Percentiles rank a stretch among this genome's conserved stretches.
Conservation (phyloP, 2,113 vertebrate genomes). For the Maccullochella peelii region DNA sequence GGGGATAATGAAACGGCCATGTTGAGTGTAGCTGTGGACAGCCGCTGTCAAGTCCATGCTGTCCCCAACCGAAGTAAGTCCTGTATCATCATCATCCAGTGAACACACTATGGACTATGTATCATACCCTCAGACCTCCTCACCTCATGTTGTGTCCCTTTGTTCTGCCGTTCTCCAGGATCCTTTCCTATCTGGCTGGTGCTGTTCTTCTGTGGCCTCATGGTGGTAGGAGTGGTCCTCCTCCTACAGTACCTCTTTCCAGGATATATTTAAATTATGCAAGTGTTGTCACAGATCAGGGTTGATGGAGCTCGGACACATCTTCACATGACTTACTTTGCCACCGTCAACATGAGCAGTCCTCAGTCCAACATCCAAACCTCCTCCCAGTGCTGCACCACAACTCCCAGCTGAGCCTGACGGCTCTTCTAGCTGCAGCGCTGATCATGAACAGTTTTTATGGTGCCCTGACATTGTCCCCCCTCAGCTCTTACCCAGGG, state of each 20-base stretch:
- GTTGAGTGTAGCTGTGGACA: constrained; percentile 95
- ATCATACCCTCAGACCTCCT: background rate
- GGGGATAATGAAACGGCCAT: constrained; percentile 89
- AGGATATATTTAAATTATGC: constrained; percentile 87
- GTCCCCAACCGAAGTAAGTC: constrained; percentile 89
- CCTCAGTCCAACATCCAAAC: background rate
- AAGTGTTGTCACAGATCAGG: background rate
- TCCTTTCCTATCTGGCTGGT: constrained; percentile 92
- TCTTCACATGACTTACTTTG: background rate
- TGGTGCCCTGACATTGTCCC: background rate
- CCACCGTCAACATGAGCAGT: background rate
- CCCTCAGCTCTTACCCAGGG: constrained; percentile 33
- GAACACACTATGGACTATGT: background rate
- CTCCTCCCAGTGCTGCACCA: background rate
- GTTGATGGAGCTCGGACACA: background rate
- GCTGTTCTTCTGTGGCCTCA: constrained; percentile 87
- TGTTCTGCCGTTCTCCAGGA: constrained; percentile 74
- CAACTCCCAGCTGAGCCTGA: background rate
- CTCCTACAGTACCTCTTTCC: constrained; percentile 91
- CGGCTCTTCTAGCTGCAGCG: background rate
- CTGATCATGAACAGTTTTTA: constrained; percentile 1
- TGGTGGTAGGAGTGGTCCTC: constrained; percentile 86
- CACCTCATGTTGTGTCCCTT: background rate
- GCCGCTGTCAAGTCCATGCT: constrained; percentile 92
- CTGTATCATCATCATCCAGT: background rate